Base-by-base conservation (phyloP, 1,140 invertebrate species). In the Eumaeus atala region DNA sequence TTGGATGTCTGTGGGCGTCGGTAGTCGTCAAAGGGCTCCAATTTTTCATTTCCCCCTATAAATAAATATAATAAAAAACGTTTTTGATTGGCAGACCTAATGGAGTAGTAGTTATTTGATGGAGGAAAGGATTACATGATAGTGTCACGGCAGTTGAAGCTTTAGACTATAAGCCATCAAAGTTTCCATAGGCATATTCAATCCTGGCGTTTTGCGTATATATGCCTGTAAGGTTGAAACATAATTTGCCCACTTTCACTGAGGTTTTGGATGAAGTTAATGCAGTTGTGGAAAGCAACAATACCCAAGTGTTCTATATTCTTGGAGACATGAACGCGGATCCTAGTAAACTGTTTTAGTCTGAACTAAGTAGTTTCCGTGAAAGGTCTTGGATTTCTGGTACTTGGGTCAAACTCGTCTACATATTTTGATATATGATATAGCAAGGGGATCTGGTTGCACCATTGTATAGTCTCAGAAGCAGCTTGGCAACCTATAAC, bases 381-480 rank as follows among this genome's bases (percentile, higher is more conserved):
- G 2, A 9, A 16, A 14, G 9, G 14, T 44, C 40, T 16, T 44
- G 12, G 16, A 16, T 14, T 44, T 28, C 21, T 28, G 21, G 21
- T 2, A 17, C 12, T 44, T 16, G 40, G 9, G 16, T 16, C 16
- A 9, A 14, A 9, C 17, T 6, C 8, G 14, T 44, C 9, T 44
- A 44, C 12, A 0, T 44, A 16, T 9, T 9, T 17, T 7, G 40
- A 16, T 14, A 14, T 16, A 17, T 44, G 10, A 11, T 33, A 36
- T 37, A 3, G 9, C 5, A 35, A 12, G 10, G 16, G 28, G 16
- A 50, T 48, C 14, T 52, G 17, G 51, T 17, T 52, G 35, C 36
- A 52, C 21, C 51, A 52, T 16, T 52, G 51, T 52, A 17, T 52
- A 3, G 51, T 52, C 17, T 40, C 37, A 5, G 4, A 38, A 11